Base-by-base conservation (phyloP, 2,797 vertebrate species). In the Thripadectes ignobilis region DNA sequence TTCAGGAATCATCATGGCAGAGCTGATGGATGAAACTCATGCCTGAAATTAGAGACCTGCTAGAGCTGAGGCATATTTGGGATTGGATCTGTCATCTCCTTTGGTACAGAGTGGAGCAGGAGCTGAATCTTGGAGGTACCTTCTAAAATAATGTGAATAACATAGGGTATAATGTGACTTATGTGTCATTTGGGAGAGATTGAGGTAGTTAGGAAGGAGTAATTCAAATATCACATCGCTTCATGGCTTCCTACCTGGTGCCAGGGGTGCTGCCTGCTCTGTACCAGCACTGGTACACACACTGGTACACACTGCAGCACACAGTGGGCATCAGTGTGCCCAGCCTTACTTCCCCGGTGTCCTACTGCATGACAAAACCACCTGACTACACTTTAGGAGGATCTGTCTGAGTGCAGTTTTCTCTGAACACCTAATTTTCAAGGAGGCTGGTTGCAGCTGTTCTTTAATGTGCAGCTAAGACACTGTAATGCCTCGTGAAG, bases 321-420 rank as follows among this genome's bases (percentile, higher is more conserved):
- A 4, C 57, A 36, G 69, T 48, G 49, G 11, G 0, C 1, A 7
- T 7, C 7, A 2, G 4, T 1, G 2, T 66, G 38, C 52, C 69
- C 66, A 57, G 67, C 86, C 57, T 71, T 2, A 1, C 16, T 26
- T 73, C 49, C 26, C 20, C n/a, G 59, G 26, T 15, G 6, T 41
- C 73, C 61, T 38, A 1, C 58, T 41, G 23, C 62, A 19, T 9
- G 26, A 16, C 21, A 21, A 34, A 66, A 17, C 0, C 10, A 43
- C 41, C 92, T 73, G 41, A 3, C 15, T 32, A 18, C n/a, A 15
- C 52, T 18, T 51, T 2, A 21, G 67, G 55, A 80, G 67, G 46
- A 32, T 14, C 57, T 61, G 27, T n/a, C 45, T 17, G 81, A 89
- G 71, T 22, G 55, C 65, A 59, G 30, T 74, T 94, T 91, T 69